Conservation (phyloP, 2,888 invertebrate genomes). For the Leptogaster cylindrica region DNA sequence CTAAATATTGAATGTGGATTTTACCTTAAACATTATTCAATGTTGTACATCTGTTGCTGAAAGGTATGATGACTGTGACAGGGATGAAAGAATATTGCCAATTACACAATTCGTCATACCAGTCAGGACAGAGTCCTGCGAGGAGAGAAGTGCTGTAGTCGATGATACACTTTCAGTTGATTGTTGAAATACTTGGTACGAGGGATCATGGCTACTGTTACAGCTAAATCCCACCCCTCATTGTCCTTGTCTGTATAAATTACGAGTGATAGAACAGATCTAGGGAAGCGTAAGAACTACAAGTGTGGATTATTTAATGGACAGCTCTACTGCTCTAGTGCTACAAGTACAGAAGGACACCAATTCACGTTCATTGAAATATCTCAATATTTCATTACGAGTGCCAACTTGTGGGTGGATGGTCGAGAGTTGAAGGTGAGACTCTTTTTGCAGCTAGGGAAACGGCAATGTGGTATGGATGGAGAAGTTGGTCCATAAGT, state of each 20-base stretch:
- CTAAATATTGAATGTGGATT: neutral
- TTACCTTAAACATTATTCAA: neutral
- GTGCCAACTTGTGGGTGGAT: neutral
- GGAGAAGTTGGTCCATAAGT: conserved; percentile 21
- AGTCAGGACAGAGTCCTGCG: neutral
- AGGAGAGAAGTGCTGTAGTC: neutral
- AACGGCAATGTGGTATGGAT: neutral
- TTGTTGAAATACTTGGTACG: neutral
- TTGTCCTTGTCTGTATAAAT: conserved; percentile 30
- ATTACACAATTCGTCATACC: neutral
- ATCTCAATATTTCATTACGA: conserved; percentile 24
- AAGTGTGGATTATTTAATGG: conserved; percentile 15
- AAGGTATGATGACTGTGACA: conserved; percentile 28
- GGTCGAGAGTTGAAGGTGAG: too few species aligned
- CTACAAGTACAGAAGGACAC: neutral
- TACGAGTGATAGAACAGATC: neutral
- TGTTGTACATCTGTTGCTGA: conserved; percentile 34
- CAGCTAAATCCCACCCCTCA: conserved; percentile 4
- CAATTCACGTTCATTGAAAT: neutral
- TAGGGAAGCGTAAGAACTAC: conserved; percentile 3
- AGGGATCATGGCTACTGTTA: conserved; percentile 29
- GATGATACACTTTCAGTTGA: neutral
- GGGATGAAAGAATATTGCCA: conserved; percentile 11
- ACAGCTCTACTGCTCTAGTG: conserved; percentile 10
- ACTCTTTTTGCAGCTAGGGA: too few species aligned